Evolutionary conservation across 2,797 vertebrate species (phyloP), one percentile per base, ranked within the genome.

Genomic region (Notamacropus eugenii): DNA sequence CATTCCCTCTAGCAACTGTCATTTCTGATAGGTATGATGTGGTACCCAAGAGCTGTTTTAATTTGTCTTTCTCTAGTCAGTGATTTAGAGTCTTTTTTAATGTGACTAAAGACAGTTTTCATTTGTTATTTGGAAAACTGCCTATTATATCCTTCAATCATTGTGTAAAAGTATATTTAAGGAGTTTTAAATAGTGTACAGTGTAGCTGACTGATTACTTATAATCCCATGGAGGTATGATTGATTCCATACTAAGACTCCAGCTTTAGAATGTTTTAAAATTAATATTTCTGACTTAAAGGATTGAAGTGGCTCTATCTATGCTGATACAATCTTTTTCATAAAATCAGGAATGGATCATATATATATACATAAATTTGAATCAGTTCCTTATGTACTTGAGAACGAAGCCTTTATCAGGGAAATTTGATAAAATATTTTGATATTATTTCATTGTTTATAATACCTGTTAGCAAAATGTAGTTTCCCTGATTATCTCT

Each of bases 141-240:
- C 46, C 62, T 91, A 52, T 52, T 50, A 67, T 52, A 46, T 87
- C 22, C 22, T 87, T 46, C 11, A 50, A 46, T 9, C 9, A 87
- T 10, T 46, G 67, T 46, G 34, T 67, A 97, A 97, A 98, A 95
- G 95, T 87, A 14, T 90, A 96, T 92, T 93, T 90, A 97, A 96
- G 93, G 87, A 97, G 95, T 96, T 96, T 95, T 74, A 31, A 28
- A 13, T 40, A 34, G 16, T 92, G 11, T 24, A 0, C 31, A 52
- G 50, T 9, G 59, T n/a, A 67, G 56, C 54, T 58, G 54, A 94
- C 50, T 92, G 55, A 50, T 91, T 82, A 4, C 24, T 91, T 91
- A 46, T 19, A 91, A 31, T 55, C 74, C 55, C 34, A 59, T 59
- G 19, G 1, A 54, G 22, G 12, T 93, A 34, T 52, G 55, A 94